Evolutionary conservation across 1,140 invertebrate species (phyloP), one percentile per base, ranked within the genome.

Genomic region (Cydia amplana): DNA sequence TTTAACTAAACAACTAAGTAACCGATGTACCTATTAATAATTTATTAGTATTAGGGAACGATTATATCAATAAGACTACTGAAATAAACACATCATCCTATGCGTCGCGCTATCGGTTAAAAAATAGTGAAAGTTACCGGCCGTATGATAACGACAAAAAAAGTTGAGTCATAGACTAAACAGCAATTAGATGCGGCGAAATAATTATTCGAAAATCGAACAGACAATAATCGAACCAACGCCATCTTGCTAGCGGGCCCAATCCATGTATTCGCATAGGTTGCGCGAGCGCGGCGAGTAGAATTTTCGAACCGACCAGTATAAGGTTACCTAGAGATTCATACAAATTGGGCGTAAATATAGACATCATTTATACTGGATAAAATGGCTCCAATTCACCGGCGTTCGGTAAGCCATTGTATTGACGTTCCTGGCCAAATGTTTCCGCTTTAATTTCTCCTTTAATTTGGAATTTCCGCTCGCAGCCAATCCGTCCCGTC

Each of bases 361-460:
- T 7, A 23, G 16, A 23, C 7, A 60, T 9, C 18, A 20, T 18
- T 60, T 23, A 60, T 60, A 23, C 55, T 23, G 55, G 55, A 18
- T 60, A 2, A 18, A 0, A 12, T 23, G 55, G 2, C n/a, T 60
- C 2, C 7, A 2, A 23, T 0, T 12, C 6, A 60, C 7, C n/a
- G 9, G 18, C 5, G 2, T 1, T 60, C 55, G 18, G 55, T 60
- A 60, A 60, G 55, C 20, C 0, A 10, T 60, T 60, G 55, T 0
- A 7, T 23, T n/a, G 55, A 60, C 55, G 9, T 60, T 20, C 55
- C 82, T 84, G 84, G 88, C 89, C 91, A 91, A 93, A 93, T 91
- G 91, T 91, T 91, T 93, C 91, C 91, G 89, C 89, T 93, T 93
- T 93, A 93, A 93, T 93, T 93, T 91, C 90, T 93, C 85, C 86